Conservation (phyloP, 2,113 vertebrate genomes). For the Vimba vimba region DNA sequence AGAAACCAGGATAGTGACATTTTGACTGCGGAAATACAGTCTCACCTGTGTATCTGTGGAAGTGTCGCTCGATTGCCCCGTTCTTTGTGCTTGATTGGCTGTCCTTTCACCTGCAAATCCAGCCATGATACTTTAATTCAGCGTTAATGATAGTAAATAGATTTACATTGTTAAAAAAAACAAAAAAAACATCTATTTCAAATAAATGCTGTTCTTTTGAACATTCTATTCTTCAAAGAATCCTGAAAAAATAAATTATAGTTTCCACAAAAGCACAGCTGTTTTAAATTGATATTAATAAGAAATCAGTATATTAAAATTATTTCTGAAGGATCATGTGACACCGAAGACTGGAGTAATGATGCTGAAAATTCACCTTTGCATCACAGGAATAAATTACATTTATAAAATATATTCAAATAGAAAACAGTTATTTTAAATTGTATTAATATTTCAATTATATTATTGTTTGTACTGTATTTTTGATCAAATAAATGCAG, state of each 20-base stretch:
- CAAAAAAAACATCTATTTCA: not conserved
- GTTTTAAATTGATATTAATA: not conserved
- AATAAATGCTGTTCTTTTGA: not conserved
- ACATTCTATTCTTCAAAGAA: no score
- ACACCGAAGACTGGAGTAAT: not conserved
- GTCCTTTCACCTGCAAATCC: conserved; percentile 33
- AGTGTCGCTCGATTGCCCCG: not conserved
- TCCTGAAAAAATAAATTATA: no score
- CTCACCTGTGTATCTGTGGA: conserved; percentile 44
- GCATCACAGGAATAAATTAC: not conserved
- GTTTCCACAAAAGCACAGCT: not conserved
- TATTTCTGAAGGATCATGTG: not conserved
- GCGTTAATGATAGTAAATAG: not conserved
- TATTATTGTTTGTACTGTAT: not conserved
- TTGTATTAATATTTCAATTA: not conserved
- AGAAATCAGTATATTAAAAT: not conserved
- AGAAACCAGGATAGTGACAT: not conserved
- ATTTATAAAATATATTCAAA: not conserved
- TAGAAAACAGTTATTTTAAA: not conserved
- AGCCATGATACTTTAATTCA: not conserved
- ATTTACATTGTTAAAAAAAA: not conserved
- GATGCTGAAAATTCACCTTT: not conserved
- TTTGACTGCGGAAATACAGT: not conserved
- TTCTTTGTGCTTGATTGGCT: conserved; percentile 24
- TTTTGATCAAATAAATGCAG: not conserved